A percentile compares a stretch with the other conserved stretches of the same genome.
These are phyloP conservation scores for Notothenia rossii DNA, from an alignment of 2,113 vertebrate species.

Conservation along the genomic window DNA sequence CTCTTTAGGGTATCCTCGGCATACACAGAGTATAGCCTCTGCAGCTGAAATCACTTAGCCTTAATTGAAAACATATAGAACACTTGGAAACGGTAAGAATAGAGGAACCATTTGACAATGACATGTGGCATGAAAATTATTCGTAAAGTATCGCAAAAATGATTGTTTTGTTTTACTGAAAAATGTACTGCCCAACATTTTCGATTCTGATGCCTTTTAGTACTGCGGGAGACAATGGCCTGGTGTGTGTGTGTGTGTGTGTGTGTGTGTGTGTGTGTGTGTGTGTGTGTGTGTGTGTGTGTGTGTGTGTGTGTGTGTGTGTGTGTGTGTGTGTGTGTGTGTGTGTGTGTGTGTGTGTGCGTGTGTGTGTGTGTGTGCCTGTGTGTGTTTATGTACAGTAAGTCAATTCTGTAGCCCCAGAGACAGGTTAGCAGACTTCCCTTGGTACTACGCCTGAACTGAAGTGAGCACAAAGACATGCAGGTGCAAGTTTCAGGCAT, in stretches of 20 bases:
- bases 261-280: background rate
- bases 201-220: conserved; percentile 28
- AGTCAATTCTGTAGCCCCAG: conserved; percentile 59
- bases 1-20: conserved; percentile 62
- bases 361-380: background rate
- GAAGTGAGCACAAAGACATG: conserved; percentile 62
- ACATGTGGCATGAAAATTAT: conserved; percentile 42
- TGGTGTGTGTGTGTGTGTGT: background rate
- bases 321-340: background rate
- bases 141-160: conserved; percentile 23
- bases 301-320: conserved; percentile 1
- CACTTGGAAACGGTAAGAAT: conserved; percentile 36
- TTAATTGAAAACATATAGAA: conserved; percentile 68
- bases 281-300: background rate
- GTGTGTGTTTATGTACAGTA: conserved; percentile 20
- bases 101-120: conserved; percentile 41
- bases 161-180: conserved; percentile 5
- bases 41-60: conserved; percentile 69
- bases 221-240: conserved; percentile 5
- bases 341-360: background rate
- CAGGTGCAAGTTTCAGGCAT: conserved; percentile 73
- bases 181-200: conserved; percentile 9
- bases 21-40: conserved; percentile 41
- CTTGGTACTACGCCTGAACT: conserved; percentile 58
- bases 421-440: conserved; percentile 60